Conservation (phyloP, 2,797 vertebrate genomes). For the Gymnothorax reevesii region DNA sequence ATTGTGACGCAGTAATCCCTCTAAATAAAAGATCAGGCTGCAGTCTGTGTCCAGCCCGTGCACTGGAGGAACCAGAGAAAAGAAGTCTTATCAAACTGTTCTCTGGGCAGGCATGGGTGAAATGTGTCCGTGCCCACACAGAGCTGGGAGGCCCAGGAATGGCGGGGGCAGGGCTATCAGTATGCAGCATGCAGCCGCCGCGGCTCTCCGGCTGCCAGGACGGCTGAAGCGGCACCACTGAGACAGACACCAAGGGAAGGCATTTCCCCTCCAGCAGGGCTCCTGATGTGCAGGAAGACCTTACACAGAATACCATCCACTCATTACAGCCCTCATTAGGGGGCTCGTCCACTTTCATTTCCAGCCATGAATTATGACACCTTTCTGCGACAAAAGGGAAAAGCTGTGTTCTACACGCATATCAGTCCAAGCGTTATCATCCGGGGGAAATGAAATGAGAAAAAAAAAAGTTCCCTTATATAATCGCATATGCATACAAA, state of each 20-base stretch:
- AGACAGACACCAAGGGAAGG: conserved; percentile 9
- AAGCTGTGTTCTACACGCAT: background rate
- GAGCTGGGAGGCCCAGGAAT: conserved; percentile 36
- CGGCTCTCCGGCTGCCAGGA: conserved; percentile 14
- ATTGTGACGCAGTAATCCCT: background rate
- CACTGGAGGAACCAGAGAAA: conserved; percentile 26
- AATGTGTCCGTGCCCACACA: conserved; percentile 33
- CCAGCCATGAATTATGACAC: conserved; percentile 7
- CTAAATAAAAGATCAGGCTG: conserved; percentile 16
- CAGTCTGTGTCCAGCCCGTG: background rate
- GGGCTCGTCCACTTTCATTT: conserved; percentile 26
- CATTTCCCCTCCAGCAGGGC: conserved; percentile 21
- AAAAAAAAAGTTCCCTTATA: background rate
- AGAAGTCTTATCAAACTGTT: conserved; percentile 27
- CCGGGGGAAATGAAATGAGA: background rate
- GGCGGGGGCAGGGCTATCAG: conserved; percentile 40
- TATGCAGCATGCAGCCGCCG: conserved; percentile 43
- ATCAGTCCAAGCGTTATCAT: conserved; percentile 4
- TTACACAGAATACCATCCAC: conserved; percentile 25
- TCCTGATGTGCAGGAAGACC: conserved; percentile 24
- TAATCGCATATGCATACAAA: background rate
- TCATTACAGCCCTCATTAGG: conserved; percentile 32
- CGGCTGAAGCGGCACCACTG: conserved; percentile 6
- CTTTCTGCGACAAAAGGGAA: background rate
- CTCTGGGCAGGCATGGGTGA: conserved; percentile 37